Base-by-base conservation (phyloP, 1,140 invertebrate species). In the Trichomalopsis sarcophagae region DNA sequence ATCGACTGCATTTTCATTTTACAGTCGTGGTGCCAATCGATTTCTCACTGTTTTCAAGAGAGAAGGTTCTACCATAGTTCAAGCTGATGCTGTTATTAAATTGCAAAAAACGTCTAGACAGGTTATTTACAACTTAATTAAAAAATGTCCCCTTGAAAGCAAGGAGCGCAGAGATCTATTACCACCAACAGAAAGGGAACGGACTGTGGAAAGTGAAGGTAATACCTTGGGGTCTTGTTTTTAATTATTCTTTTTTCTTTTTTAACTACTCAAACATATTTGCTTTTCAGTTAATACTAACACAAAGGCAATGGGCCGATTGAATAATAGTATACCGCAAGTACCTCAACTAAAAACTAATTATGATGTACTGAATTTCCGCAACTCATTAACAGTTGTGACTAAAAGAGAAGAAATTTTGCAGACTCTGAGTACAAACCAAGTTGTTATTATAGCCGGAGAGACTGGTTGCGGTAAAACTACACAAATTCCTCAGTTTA, bases 391-490 rank as follows among this genome's bases (percentile, higher is more conserved):
- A 4, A 95, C 95, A 30, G 94, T 96, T 36, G 94, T 92, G 86
- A 87, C 91, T 9, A 93, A 94, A 62, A 90, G 92, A 55, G 90
- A 94, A 6, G 90, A 94, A 78, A 94, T 96, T 83, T 81, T 96
- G 0, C 89, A 94, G 17, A 91, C 91, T 0, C 92, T 96, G 7
- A 88, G 91, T 4, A 87, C 90, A 0, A 94, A 95, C 90, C 93
- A 94, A 88, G 94, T 96, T 3, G 90, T 95, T 0, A 93, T 98
- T 86, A 95, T 98, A 68, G 95, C 95, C 74, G 97, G 97, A 21
- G 96, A 97, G 86, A 97, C 97, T 0, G 97, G 97, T 1, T 97
- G 96, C 40, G 98, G 98, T 1, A 98, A 98, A 94, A 98, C 97
- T 1, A 98, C 97, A 0, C 97, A 98, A 93, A 93, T 98, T 21